Conservation (phyloP, 2,888 invertebrate genomes). For the Epinotia nisella region DNA sequence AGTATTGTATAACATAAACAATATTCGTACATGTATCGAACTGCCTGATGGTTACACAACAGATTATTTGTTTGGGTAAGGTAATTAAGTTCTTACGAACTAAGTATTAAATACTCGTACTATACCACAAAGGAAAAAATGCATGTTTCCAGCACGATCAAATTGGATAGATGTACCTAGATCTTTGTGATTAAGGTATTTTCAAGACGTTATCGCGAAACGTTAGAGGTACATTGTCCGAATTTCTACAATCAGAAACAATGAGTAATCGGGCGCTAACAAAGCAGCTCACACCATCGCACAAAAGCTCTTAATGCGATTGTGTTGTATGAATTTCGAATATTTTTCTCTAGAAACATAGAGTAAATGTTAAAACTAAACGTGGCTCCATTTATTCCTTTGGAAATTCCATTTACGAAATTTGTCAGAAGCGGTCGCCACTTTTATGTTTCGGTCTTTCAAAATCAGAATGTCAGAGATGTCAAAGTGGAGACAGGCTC, state of each 20-base stretch:
- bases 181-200: not conserved
- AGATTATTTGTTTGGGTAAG: too few relatives aligned
- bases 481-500: not conserved
- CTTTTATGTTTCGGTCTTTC: not conserved
- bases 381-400: not conserved
- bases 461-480: too few relatives aligned
- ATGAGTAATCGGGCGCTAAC: constrained; percentile 7
- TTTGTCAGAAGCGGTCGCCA: too few relatives aligned
- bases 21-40: too few relatives aligned
- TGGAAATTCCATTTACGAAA: too few relatives aligned
- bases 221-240: constrained; percentile 5
- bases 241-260: constrained; percentile 13
- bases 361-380: not conserved
- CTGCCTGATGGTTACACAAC: too few relatives aligned
- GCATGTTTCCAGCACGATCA: too few relatives aligned
- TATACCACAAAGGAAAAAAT: too few relatives aligned
- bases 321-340: constrained; percentile 14
- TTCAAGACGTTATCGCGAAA: not conserved
- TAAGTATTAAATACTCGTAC: too few relatives aligned
- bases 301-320: constrained; percentile 23
- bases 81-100: too few relatives aligned
- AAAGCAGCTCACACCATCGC: constrained; percentile 15
- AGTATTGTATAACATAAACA: too few relatives aligned
- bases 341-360: not conserved
- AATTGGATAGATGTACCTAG: too few relatives aligned